phyloP scores from a whole-genome alignment of 2,113 vertebrate genomes.

The Eurystomus gularis region DNA sequence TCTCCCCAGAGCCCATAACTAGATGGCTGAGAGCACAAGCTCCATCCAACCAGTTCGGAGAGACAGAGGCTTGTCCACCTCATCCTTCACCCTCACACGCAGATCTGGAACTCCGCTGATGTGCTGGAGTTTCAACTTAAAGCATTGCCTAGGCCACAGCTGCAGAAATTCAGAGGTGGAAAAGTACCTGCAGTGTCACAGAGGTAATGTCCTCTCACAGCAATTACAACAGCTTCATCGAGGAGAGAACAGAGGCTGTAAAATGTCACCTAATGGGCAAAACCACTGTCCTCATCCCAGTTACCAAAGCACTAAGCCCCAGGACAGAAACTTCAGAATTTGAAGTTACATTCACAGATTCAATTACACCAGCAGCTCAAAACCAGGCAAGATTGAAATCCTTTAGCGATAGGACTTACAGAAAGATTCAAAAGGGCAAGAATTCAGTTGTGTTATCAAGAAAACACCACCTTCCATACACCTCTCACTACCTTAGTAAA shows the following conservation, averaged over 20 bases:
- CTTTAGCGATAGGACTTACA: not conserved
- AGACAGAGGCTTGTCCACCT: not conserved
- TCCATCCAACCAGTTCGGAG: not conserved
- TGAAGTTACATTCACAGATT: not conserved
- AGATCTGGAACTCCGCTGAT: too few relatives aligned
- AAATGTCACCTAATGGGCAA: not conserved
- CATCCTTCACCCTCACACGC: not conserved
- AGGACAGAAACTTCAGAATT: fast-evolving
- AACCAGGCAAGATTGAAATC: not conserved
- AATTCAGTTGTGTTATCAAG: not conserved
- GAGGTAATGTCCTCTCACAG: fast-evolving
- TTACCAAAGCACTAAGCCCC: fast-evolving
- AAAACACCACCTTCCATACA: fast-evolving
- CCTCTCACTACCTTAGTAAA: fast-evolving
- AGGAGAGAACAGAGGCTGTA: not conserved
- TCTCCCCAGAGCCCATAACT: not conserved
- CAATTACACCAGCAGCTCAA: not conserved
- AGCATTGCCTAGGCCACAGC: fast-evolving
- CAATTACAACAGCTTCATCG: not conserved
- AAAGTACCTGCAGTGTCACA: not conserved
- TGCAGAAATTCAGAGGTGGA: not conserved
- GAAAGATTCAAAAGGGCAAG: not conserved
- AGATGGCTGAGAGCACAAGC: not conserved
- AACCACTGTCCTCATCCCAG: not conserved
- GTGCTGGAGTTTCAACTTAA: not conserved